Conservation (phyloP, 2,888 invertebrate genomes). For the Rhogogaster chlorosoma region DNA sequence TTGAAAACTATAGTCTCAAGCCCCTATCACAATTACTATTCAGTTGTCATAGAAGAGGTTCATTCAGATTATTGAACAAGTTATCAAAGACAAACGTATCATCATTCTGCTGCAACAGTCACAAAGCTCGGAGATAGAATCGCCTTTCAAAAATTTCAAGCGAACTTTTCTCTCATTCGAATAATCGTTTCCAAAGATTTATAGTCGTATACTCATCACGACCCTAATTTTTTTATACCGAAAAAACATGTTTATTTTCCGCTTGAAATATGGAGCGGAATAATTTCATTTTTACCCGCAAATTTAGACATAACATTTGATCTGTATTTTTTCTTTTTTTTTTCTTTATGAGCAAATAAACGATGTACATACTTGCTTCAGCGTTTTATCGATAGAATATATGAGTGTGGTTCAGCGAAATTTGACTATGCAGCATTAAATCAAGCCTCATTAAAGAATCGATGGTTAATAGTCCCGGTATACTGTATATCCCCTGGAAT, state of each 20-base stretch:
- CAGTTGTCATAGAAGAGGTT: slow-evolving; percentile 2
- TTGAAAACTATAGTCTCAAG: slow-evolving; percentile 27
- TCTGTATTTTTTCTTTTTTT: not conserved
- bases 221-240: no score
- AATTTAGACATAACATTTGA: no score
- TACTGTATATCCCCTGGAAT: not conserved
- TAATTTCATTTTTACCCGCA: not conserved
- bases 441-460: not conserved
- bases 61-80: not conserved
- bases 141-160: not conserved
- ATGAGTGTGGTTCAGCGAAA: not conserved
- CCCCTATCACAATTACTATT: not conserved
- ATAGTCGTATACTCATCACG: not conserved
- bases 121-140: not conserved
- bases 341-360: not conserved
- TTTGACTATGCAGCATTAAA: not conserved
- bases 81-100: not conserved
- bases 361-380: not conserved
- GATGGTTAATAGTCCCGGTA: not conserved
- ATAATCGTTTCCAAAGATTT: not conserved
- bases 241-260: not conserved
- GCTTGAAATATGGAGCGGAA: no score
- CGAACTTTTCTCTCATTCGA: not conserved
- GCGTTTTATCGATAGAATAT: not conserved
- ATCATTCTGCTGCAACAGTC: not conserved